phyloP scores from a whole-genome alignment of 2,888 invertebrate genomes.

The Hoplodrina blanda region DNA sequence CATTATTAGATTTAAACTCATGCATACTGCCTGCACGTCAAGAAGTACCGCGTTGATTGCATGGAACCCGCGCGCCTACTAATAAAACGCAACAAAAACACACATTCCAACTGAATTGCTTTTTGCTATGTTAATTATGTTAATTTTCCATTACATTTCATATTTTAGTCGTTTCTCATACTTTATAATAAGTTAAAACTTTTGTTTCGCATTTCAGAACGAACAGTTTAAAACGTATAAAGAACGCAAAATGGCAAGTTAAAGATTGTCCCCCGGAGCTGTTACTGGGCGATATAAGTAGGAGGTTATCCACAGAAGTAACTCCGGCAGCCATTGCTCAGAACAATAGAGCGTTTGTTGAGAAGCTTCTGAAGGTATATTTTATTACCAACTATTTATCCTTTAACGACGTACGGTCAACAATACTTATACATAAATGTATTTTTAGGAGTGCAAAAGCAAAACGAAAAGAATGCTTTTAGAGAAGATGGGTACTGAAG shows the following conservation, averaged over 20 bases:
- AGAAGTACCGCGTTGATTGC: conserved; percentile 18
- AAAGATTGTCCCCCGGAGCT: conserved; percentile 91
- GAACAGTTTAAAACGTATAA: conserved; percentile 91
- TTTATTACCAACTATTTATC: background rate
- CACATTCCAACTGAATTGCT: conserved; percentile 58
- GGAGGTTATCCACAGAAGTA: conserved; percentile 91
- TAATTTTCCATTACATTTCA: conserved; percentile 58
- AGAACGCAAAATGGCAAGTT: conserved; percentile 91
- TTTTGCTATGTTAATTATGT: conserved; percentile 74
- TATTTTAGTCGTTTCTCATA: conserved; percentile 42
- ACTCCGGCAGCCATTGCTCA: conserved; percentile 98
- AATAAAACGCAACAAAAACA: conserved; percentile 37
- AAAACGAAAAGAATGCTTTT: conserved; percentile 99
- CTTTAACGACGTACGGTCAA: background rate
- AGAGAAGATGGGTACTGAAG: conserved; percentile 99
- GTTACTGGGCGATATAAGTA: conserved; percentile 85
- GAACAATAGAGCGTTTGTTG: conserved; percentile 99
- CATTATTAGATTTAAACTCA: conserved; percentile 3
- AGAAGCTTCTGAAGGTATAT: conserved; percentile 97
- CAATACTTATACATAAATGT: conserved; percentile 5
- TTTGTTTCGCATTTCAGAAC: conserved; percentile 80
- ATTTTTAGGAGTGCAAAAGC: conserved; percentile 95
- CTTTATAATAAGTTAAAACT: conserved; percentile 31
- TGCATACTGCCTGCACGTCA: conserved; percentile 9
- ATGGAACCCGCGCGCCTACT: conserved; percentile 38